Evolutionary conservation across 2,797 vertebrate genomes (phyloP).

Genomic region (Apogon talboti): DNA sequence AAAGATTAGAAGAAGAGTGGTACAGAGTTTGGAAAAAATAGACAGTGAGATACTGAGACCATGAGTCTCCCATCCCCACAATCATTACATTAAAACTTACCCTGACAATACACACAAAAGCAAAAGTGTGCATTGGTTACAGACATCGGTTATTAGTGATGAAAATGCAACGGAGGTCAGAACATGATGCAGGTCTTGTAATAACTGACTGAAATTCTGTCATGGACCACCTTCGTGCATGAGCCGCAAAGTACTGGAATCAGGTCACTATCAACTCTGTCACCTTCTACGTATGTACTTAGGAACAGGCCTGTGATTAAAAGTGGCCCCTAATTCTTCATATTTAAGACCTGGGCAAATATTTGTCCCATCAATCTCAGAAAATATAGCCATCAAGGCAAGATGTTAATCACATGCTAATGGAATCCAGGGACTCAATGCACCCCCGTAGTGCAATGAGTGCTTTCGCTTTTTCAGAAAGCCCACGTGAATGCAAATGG

Average conservation of each 20-base stretch:
- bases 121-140: not conserved
- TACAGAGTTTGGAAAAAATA: constrained; percentile 34
- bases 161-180: constrained; percentile 6
- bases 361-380: constrained; percentile 82
- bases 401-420: constrained; percentile 84
- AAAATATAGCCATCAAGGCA: constrained; percentile 82
- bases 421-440: constrained; percentile 73
- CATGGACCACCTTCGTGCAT: constrained; percentile 6
- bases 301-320: constrained; percentile 66
- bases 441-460: constrained; percentile 73
- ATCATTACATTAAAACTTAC: not conserved
- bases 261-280: constrained; percentile 21
- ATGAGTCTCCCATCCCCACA: constrained; percentile 24
- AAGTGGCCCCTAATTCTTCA: constrained; percentile 70
- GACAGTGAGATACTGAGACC: constrained; percentile 47
- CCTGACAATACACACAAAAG: not conserved
- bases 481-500: constrained; percentile 81
- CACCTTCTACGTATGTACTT: constrained; percentile 35
- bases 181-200: constrained; percentile 10
- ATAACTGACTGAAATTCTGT: constrained; percentile 17
- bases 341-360: constrained; percentile 79
- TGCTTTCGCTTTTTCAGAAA: constrained; percentile 75
- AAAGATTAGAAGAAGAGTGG: constrained; percentile 42
- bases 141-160: constrained; percentile 2
- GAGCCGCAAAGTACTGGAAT: not conserved